Conservation (phyloP, 1,140 invertebrate genomes). For the Steinernema feltiae region DNA sequence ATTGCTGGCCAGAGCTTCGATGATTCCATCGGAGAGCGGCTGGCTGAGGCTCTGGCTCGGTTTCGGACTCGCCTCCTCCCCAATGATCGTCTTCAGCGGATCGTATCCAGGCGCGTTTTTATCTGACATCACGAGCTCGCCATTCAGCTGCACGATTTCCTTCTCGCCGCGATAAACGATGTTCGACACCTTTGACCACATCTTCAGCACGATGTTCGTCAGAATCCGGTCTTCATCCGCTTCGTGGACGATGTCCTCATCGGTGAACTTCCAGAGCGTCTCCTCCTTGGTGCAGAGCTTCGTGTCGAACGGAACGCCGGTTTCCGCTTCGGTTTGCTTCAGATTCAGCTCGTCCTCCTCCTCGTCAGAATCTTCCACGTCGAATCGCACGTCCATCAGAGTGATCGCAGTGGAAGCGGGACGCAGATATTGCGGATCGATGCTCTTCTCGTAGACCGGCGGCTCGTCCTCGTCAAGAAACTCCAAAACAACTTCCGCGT, state of each 20-base stretch:
- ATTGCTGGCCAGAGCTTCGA: too few relatives aligned
- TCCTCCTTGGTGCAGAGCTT: neutral
- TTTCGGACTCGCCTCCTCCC: neutral
- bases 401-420: neutral
- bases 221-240: neutral
- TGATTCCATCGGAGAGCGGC: too few relatives aligned
- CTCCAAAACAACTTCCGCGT: neutral
- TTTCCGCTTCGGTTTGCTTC: neutral
- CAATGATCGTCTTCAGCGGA: neutral
- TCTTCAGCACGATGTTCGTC: neutral
- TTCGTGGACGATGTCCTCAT: neutral
- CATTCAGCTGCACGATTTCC: neutral
- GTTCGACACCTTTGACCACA: neutral
- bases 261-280: neutral
- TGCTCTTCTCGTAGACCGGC: neutral
- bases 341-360: too few relatives aligned
- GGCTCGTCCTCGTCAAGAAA: neutral
- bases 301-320: neutral
- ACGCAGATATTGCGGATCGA: neutral
- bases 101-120: neutral
- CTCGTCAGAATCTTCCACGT: slow-evolving; percentile 15
- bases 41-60: neutral
- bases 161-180: neutral
- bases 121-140: neutral
- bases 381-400: neutral